Conservation (phyloP, 2,113 vertebrate species). For the Aleadryas rufinucha region DNA sequence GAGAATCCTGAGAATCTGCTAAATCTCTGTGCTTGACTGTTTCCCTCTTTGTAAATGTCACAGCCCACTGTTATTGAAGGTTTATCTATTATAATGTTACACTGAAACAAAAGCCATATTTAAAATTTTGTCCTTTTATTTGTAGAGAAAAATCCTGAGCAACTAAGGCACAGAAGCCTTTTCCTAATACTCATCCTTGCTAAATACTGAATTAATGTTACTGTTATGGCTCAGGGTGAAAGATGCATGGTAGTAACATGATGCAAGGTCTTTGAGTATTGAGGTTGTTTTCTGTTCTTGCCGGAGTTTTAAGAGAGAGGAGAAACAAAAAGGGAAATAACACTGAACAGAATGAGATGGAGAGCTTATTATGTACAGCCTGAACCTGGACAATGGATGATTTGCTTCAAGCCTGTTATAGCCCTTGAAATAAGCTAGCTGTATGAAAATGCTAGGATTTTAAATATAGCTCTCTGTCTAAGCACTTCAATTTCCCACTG, state of each 20-base stretch:
- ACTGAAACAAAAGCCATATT: constrained; percentile 16
- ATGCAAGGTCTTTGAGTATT: not conserved
- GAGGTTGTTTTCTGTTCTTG: not conserved
- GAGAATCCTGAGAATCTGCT: constrained; percentile 7
- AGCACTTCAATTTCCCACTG: not conserved
- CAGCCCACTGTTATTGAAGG: not conserved
- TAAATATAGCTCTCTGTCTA: not conserved
- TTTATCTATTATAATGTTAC: not conserved
- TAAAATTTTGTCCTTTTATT: not conserved
- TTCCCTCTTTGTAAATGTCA: constrained; percentile 39
- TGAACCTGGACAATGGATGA: not conserved
- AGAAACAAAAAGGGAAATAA: not conserved
- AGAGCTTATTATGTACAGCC: not conserved
- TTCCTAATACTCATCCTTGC: not conserved
- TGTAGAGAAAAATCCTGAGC: not conserved
- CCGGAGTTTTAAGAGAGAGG: not conserved
- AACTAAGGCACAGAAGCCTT: not conserved
- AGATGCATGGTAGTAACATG: not conserved
- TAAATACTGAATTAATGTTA: not conserved
- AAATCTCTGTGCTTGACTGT: not conserved
- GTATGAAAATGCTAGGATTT: not conserved
- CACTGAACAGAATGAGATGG: not conserved
- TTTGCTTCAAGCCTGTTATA: not conserved
- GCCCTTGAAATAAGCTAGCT: not conserved
- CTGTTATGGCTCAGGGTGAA: not conserved